Percentiles rank a stretch among this genome's conserved stretches.
These are phyloP conservation scores for Cryptus armator DNA, from an alignment of 2,888 invertebrate species.

Conservation along the genomic window DNA sequence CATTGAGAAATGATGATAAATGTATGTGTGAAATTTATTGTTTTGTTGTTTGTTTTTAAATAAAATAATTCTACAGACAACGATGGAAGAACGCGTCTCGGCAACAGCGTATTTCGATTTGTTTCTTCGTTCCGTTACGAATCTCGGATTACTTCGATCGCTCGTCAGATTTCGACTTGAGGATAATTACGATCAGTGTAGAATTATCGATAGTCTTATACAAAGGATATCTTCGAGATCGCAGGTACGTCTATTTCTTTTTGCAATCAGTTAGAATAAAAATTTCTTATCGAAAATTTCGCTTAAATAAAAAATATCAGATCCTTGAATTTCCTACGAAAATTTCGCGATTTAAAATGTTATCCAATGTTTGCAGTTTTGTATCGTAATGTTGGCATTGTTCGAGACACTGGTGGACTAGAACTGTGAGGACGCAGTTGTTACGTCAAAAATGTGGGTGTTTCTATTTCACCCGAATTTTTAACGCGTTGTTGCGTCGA, in stretches of 20 bases:
- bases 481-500: no score
- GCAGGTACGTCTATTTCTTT: conserved; percentile 87
- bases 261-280: no score
- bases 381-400: conserved; percentile 95
- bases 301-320: no score
- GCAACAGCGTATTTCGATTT: conserved; percentile 97
- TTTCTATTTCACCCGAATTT: no score
- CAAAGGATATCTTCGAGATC: conserved; percentile 91
- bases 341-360: no score
- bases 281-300: no score
- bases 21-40: background rate
- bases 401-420: conserved; percentile 96
- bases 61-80: conserved; percentile 89
- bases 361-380: conserved; percentile 86
- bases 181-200: conserved; percentile 93
- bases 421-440: conserved; percentile 98
- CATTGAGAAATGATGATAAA: background rate
- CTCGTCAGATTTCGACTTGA: conserved; percentile 94
- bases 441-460: no score
- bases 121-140: conserved; percentile 94
- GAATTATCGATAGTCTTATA: conserved; percentile 93
- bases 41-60: conserved; percentile 7
- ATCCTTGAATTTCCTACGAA: no score
- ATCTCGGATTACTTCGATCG: conserved; percentile 93
- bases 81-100: conserved; percentile 95